A percentile compares a stretch with the other conserved stretches of the same genome.
phyloP scores from a whole-genome alignment of 2,797 vertebrate genomes.

The Amblyraja radiata region DNA sequence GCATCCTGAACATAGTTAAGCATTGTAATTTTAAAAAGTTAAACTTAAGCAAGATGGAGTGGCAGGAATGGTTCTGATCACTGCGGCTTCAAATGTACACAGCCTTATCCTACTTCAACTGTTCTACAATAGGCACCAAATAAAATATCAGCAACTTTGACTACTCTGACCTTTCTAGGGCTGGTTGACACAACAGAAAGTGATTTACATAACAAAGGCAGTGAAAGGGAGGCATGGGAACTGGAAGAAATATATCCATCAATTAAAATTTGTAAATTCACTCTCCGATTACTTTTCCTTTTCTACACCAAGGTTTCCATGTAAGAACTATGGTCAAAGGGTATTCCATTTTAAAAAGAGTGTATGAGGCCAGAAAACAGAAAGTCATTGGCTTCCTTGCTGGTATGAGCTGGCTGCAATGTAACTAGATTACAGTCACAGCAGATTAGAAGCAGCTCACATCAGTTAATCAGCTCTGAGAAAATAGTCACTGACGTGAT shows the following conservation, averaged over 20 bases:
- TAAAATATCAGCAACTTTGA: background rate
- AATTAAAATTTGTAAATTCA: background rate
- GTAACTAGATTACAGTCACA: constrained; percentile 19
- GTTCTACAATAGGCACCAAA: background rate
- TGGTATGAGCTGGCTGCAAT: background rate
- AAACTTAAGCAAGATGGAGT: background rate
- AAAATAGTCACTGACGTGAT: background rate
- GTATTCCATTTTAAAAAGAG: background rate
- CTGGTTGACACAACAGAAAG: background rate
- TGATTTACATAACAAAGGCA: background rate
- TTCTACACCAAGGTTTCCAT: background rate
- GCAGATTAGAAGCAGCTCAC: background rate
- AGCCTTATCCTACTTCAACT: background rate
- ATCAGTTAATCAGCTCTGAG: constrained; percentile 23
- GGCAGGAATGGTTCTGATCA: background rate
- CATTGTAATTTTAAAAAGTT: background rate
- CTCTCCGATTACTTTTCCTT: background rate
- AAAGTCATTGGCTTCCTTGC: background rate
- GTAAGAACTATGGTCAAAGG: background rate
- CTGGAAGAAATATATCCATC: background rate
- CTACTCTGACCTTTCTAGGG: background rate
- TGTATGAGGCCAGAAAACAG: background rate
- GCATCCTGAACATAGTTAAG: background rate
- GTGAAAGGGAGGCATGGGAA: background rate
- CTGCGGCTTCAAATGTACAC: background rate